A percentile compares a stretch with the other conserved stretches of the same genome.
Evolutionary conservation across 2,888 invertebrate species (phyloP).

Genomic region (Volucella inflata): DNA sequence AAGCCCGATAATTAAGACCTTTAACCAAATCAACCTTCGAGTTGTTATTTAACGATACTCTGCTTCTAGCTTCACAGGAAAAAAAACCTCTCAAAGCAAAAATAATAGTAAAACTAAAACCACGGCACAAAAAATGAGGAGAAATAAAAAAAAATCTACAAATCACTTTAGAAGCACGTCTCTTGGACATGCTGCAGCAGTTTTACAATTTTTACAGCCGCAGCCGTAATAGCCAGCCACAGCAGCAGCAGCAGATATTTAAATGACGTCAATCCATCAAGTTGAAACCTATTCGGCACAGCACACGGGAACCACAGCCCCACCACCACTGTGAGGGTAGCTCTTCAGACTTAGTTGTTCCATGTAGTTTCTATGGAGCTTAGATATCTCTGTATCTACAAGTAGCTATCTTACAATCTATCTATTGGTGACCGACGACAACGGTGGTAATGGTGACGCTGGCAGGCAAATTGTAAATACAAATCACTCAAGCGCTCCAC

Average conservation of each 20-base stretch:
- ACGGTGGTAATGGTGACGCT: constrained; percentile 1
- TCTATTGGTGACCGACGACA: constrained; percentile 44
- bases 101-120: constrained; percentile 22
- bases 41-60: constrained; percentile 62
- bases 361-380: constrained; percentile 16
- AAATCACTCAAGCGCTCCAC: constrained; percentile 64
- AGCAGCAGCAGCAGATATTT: constrained; percentile 32
- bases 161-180: constrained; percentile 73
- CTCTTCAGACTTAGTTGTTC: constrained; percentile 27
- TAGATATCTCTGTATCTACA: constrained; percentile 6
- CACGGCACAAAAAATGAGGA: constrained; percentile 28
- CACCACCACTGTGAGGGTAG: constrained; percentile 18
- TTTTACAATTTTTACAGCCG: constrained; percentile 53
- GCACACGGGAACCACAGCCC: constrained; percentile 39
- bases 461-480: constrained; percentile 62
- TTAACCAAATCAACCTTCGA: constrained; percentile 73
- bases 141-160: constrained; percentile 60
- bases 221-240: not conserved
- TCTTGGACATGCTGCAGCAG: constrained; percentile 70
- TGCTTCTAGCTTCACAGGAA: constrained; percentile 44
- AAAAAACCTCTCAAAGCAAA: not conserved
- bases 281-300: constrained; percentile 31
- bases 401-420: constrained; percentile 39
- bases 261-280: constrained; percentile 70
- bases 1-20: constrained; percentile 67